These are phyloP conservation scores for Parapristionchus giblindavisi DNA, from an alignment of 2,888 invertebrate species.

Conservation along the genomic window DNA sequence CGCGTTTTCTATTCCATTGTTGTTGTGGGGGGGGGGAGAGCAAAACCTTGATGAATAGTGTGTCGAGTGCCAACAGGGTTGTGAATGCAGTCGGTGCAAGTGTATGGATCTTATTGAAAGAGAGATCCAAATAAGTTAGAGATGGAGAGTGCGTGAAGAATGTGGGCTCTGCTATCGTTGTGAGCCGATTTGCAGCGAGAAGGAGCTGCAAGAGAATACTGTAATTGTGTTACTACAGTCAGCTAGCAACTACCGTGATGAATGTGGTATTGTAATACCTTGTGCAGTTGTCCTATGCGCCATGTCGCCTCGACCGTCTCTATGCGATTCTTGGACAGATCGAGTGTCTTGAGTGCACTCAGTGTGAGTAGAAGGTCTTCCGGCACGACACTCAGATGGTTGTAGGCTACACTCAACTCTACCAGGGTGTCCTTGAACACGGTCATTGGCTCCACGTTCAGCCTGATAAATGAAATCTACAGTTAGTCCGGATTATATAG, in stretches of 20 bases:
- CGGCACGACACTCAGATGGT: conserved; percentile 72
- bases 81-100: conserved; percentile 81
- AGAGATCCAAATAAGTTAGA: conserved; percentile 83
- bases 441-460: conserved; percentile 70
- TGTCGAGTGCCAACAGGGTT: conserved; percentile 81
- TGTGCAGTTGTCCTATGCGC: conserved; percentile 45
- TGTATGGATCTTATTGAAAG: conserved; percentile 82
- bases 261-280: too few relatives aligned
- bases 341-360: conserved; percentile 75
- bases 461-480: conserved; percentile 42
- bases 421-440: conserved; percentile 55
- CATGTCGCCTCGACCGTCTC: conserved; percentile 27
- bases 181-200: conserved; percentile 32
- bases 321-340: conserved; percentile 68
- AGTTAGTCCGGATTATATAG: not conserved
- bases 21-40: not conserved
- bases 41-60: conserved; percentile 76
- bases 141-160: conserved; percentile 81
- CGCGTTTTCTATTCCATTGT: not conserved
- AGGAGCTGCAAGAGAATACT: conserved; percentile 16
- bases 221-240: too few relatives aligned
- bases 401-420: conserved; percentile 75
- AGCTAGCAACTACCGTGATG: not conserved
- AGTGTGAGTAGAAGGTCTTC: conserved; percentile 46
- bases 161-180: conserved; percentile 2